Percentiles rank a stretch among this genome's conserved stretches.
Conservation (phyloP, 1,140 invertebrate species). For the Cephus cinctus region DNA sequence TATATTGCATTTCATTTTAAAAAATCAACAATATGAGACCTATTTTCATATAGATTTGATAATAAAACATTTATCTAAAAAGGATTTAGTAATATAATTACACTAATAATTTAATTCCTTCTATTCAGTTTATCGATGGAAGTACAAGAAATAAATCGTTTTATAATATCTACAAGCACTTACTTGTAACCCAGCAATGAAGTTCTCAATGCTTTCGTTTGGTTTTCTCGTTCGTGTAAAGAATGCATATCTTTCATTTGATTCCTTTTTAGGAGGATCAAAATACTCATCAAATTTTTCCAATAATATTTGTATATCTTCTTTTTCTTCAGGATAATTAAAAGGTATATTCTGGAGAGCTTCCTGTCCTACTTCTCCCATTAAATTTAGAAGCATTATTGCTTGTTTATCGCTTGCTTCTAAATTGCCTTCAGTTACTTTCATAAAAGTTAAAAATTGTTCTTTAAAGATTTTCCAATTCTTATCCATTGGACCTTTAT, state of each 20-base stretch:
- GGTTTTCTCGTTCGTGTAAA: conserved; percentile 15
- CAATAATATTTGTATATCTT: conserved; percentile 20
- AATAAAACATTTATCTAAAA: not conserved
- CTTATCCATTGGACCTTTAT: conserved; percentile 6
- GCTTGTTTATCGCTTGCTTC: conserved; percentile 16
- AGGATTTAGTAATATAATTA: not conserved
- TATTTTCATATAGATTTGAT: no score
- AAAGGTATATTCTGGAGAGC: conserved; percentile 16
- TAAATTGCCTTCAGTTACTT: conserved; percentile 9
- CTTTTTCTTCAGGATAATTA: conserved; percentile 4
- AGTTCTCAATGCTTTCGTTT: conserved; percentile 18
- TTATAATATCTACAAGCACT: not conserved
- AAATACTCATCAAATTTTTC: conserved; percentile 20
- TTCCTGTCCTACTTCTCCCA: conserved; percentile 22
- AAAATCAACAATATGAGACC: no score
- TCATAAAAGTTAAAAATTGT: conserved; percentile 23
- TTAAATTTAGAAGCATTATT: conserved; percentile 16
- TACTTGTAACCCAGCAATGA: conserved; percentile 23
- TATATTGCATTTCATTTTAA: not conserved
- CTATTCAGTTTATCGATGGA: not conserved
- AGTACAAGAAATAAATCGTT: not conserved
- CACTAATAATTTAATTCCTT: not conserved
- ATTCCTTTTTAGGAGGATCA: conserved; percentile 21
- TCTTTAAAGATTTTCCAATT: conserved; percentile 29
- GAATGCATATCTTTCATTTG: conserved; percentile 22